These are phyloP conservation scores for Drosophila merina DNA, from an alignment of 2,888 invertebrate species.

Conservation along the genomic window DNA sequence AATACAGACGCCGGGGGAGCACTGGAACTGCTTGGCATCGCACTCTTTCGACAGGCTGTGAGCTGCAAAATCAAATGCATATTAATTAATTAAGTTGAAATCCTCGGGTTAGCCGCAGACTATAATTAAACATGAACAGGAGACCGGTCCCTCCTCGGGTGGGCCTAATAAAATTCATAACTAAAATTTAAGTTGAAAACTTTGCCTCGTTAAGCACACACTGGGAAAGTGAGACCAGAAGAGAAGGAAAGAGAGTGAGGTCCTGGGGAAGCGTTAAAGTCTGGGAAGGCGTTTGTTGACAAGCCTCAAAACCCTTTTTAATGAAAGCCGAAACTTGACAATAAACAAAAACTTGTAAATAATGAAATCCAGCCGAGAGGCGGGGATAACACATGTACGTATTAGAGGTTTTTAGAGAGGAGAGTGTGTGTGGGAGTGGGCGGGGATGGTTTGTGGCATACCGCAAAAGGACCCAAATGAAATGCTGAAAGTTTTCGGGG, in stretches of 20 bases:
- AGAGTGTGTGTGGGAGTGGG: slow-evolving; percentile 25
- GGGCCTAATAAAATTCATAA: slow-evolving; percentile 76
- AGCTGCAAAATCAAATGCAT: slow-evolving; percentile 76
- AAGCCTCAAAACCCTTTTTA: slow-evolving; percentile 72
- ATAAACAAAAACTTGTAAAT: slow-evolving; percentile 76
- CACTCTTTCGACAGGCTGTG: slow-evolving; percentile 72
- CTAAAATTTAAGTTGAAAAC: slow-evolving; percentile 78
- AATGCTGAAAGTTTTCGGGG: slow-evolving; percentile 44
- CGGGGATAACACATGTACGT: slow-evolving; percentile 12
- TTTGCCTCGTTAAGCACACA: slow-evolving; percentile 67
- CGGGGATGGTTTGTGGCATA: slow-evolving; percentile 34
- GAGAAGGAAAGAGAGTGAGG: not conserved
- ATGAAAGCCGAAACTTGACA: slow-evolving; percentile 70
- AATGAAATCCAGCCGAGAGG: slow-evolving; percentile 59
- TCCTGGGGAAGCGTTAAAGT: not conserved
- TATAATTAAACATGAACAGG: slow-evolving; percentile 47
- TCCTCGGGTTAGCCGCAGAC: slow-evolving; percentile 49
- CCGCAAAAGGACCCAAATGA: slow-evolving; percentile 63
- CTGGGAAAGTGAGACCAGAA: slow-evolving; percentile 21
- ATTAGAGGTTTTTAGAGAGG: not conserved
- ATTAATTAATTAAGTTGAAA: slow-evolving; percentile 70
- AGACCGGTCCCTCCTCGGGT: slow-evolving; percentile 23
- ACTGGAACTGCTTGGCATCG: slow-evolving; percentile 89
- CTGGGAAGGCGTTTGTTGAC: slow-evolving; percentile 57
- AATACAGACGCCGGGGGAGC: slow-evolving; percentile 90